Evolutionary conservation across 2,113 vertebrate genomes (phyloP), one percentile per base, ranked within the genome.

Genomic region (Arizona elegans): DNA sequence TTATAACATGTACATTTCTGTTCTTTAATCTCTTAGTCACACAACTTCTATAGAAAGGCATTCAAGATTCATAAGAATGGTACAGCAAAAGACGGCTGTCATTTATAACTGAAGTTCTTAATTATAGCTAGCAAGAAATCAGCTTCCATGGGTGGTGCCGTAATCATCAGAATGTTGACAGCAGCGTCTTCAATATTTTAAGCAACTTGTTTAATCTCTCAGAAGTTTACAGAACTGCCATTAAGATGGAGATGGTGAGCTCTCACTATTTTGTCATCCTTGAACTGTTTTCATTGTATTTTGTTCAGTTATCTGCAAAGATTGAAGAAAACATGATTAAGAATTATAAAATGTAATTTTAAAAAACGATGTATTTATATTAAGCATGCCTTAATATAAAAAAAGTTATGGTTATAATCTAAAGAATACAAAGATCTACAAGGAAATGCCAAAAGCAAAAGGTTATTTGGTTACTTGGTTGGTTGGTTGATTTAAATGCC

Each of bases 71-170:
- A 58, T 54, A 58, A 43, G 53, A 29, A 19, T 26, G n/a, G 17
- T 24, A 81, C 10, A 50, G 38, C 29, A 33, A 21, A 87, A 38
- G 62, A 81, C 8, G 52, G 33, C 47, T n/a, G 24, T 92, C 70
- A 56, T 53, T 89, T 92, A 65, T 92, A 92, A 89, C 58, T 33
- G 23, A 56, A 81, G 33, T 38, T 81, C 62, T 92, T 89, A 85
- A 89, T 92, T 89, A 58, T 89, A 58, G 47, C 87, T 50, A 85
- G 65, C 23, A 89, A 89, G 87, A 89, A 89, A 89, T 92, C 92
- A 50, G 33, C 65, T 85, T 92, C 26, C 29, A 12, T 43, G 7
- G 26, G 10, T 89, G 87, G 10, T 58, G 17, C 24, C 13, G 26
- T 81, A 89, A 92, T 89, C 23, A 89, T 92, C 33, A 56, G 33